phyloP scores from a whole-genome alignment of 2,113 vertebrate species.

The Psittacara wagleri region DNA sequence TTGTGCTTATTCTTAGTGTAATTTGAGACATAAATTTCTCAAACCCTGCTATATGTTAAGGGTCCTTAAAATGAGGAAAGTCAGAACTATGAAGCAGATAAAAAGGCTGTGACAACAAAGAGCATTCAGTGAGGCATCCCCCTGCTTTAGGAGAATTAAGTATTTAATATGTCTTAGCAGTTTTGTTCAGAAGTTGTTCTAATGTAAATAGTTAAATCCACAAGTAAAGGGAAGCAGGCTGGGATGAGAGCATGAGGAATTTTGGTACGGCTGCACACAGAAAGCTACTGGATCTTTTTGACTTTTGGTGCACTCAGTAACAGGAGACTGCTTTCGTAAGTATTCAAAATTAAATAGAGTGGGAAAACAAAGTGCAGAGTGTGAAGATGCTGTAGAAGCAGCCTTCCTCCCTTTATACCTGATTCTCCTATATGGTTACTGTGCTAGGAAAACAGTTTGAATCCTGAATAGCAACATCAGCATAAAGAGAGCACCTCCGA shows the following conservation, averaged over 20 bases:
- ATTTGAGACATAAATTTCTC: constrained; percentile 42
- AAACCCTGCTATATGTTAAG: not conserved
- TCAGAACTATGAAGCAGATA: not conserved
- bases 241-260: not conserved
- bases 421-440: not conserved
- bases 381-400: not conserved
- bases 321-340: not conserved
- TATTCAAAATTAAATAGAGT: not conserved
- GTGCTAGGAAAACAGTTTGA: not conserved
- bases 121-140: not conserved
- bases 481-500: not conserved
- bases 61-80: constrained; percentile 1
- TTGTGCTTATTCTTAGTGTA: constrained; percentile 25
- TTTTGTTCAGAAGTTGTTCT: not conserved
- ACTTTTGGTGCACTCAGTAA: not conserved
- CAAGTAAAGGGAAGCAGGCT: not conserved
- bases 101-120: not conserved
- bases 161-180: not conserved
- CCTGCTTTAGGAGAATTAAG: not conserved
- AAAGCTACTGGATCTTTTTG: not conserved
- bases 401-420: not conserved
- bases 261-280: not conserved
- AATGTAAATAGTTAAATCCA: not conserved
- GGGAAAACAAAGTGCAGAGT: not conserved
- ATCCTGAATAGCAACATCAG: not conserved